Evolutionary conservation across 1,140 invertebrate genomes (phyloP).

Genomic region (Homalodisca vitripennis): DNA sequence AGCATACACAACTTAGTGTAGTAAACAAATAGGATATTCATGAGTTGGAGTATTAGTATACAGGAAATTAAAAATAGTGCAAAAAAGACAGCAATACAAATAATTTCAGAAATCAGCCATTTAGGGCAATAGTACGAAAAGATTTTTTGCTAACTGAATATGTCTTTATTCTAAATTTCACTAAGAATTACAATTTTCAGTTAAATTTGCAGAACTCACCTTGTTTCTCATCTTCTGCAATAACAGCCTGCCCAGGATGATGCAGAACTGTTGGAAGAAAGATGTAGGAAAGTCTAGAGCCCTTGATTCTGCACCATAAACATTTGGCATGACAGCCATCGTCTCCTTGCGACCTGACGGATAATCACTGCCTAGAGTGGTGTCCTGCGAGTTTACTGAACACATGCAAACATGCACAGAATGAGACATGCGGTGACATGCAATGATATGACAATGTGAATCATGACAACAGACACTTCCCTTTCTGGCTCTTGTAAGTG

Average conservation of each 20-base stretch:
- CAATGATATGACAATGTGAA: not conserved
- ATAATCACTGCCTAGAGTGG: slow-evolving; percentile 22
- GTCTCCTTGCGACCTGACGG: slow-evolving; percentile 40
- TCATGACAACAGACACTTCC: too few species aligned
- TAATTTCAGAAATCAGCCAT: too few species aligned
- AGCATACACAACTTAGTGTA: too few species aligned
- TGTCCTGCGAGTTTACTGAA: not conserved
- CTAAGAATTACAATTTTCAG: too few species aligned
- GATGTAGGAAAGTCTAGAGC: slow-evolving; percentile 51
- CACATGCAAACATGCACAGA: slow-evolving; percentile 11
- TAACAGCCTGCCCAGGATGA: slow-evolving; percentile 54
- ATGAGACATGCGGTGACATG: not conserved
- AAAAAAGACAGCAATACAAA: too few species aligned
- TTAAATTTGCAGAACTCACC: slow-evolving; percentile 40
- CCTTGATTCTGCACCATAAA: slow-evolving; percentile 25
- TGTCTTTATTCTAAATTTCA: too few species aligned
- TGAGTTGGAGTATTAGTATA: too few species aligned
- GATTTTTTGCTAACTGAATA: too few species aligned
- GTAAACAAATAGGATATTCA: too few species aligned
- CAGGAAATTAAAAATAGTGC: too few species aligned
- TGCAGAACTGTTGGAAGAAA: slow-evolving; percentile 53
- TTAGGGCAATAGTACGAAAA: too few species aligned
- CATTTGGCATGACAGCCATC: slow-evolving; percentile 37
- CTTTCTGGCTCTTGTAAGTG: too few species aligned
- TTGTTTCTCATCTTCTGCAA: slow-evolving; percentile 53